These are phyloP conservation scores for Lottia gigantea DNA, from an alignment of 2,888 invertebrate species.

Conservation along the genomic window DNA sequence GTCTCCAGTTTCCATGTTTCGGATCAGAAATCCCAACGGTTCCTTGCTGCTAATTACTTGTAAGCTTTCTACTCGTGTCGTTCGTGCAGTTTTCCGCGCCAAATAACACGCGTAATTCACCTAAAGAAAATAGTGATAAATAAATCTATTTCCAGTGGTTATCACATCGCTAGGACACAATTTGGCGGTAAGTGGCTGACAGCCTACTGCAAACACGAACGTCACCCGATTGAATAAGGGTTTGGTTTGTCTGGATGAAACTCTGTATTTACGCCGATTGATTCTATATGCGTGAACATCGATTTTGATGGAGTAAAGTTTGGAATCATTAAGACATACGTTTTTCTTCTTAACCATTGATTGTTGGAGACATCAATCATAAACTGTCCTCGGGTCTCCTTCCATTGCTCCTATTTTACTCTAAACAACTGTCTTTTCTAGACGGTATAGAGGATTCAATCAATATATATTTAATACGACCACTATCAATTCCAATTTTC, in stretches of 20 bases:
- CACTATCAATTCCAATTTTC: too few species aligned
- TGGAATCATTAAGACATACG: constrained; percentile 10
- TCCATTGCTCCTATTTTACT: background rate
- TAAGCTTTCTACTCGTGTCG: background rate
- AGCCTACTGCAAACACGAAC: background rate
- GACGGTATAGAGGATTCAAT: too few species aligned
- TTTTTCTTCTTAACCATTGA: constrained; percentile 5
- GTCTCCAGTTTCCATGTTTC: background rate
- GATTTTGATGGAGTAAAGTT: background rate
- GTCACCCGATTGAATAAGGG: constrained; percentile 8
- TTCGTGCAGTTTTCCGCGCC: constrained; percentile 11
- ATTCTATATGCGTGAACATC: background rate
- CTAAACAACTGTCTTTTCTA: too few species aligned
- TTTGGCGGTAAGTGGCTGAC: background rate
- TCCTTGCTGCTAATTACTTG: background rate
- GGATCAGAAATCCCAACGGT: constrained; percentile 5
- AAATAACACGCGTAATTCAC: constrained; percentile 3
- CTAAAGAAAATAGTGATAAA: constrained; percentile 1
- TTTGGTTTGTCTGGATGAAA: background rate
- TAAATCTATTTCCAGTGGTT: background rate
- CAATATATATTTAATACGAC: too few species aligned
- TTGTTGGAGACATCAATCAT: background rate
- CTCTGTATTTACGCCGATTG: background rate
- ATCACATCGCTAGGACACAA: background rate
- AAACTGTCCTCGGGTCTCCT: background rate